Evolutionary conservation across 37 sponge, comb jelly and placozoan genomes (phyloP).

Genomic region (Axinella damicornis): DNA sequence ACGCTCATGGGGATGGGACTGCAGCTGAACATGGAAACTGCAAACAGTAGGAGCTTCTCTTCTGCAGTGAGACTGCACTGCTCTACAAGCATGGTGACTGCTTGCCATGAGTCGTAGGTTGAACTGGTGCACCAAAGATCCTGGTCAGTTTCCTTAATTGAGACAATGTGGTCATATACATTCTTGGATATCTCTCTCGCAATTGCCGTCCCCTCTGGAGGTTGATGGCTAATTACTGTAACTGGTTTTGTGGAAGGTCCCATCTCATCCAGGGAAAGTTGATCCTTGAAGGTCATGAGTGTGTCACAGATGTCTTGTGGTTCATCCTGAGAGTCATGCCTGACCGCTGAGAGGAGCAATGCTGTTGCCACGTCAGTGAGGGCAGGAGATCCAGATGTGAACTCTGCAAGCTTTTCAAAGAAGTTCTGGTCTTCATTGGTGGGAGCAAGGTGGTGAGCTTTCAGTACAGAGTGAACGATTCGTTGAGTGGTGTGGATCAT

Average conservation of each 20-base stretch:
- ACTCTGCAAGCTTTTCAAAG: constrained; percentile 40
- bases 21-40: constrained; percentile 28
- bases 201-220: background rate
- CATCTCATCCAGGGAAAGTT: background rate
- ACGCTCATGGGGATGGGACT: constrained; percentile 14
- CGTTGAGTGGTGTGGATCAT: constrained; percentile 44
- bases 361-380: constrained; percentile 24
- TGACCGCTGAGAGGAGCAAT: background rate
- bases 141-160: too few species aligned
- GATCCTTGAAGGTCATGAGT: too few species aligned
- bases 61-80: constrained; percentile 11
- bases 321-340: background rate
- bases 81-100: constrained; percentile 19
- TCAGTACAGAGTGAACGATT: constrained; percentile 32
- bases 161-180: background rate
- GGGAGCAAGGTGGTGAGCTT: constrained; percentile 14
- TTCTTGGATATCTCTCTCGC: background rate
- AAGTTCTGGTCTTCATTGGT: constrained; percentile 14
- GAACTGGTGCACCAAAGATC: constrained; percentile 21
- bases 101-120: constrained; percentile 49
- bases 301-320: too few species aligned
- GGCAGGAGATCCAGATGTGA: constrained; percentile 44
- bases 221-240: background rate
- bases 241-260: background rate
- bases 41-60: constrained; percentile 26